Evolutionary conservation across 2,888 invertebrate species (phyloP), one percentile per base, ranked within the genome.

Genomic region (Agrotis exclamationis): DNA sequence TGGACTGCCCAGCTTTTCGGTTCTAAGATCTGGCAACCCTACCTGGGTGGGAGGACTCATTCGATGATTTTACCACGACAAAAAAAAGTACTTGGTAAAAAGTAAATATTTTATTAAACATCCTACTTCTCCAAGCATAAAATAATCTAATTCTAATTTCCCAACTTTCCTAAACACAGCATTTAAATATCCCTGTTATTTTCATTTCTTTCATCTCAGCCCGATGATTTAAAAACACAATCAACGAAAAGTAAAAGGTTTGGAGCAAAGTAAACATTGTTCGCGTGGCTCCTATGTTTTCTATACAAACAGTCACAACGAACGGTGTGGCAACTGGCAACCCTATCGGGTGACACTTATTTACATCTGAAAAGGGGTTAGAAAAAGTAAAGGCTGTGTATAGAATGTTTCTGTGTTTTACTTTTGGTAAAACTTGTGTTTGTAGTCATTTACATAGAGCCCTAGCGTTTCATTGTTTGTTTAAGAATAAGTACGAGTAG

Each of bases 161-260:
- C n/a, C 4, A 60, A 56, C 33, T 45, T 58, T 48, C 13, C 6
- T 44, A 53, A 79, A 62, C 48, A 51, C 57, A 45, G 24, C 62
- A 82, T 82, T 81, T 44, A 79, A 82, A 82, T 76, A 50, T 54
- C 28, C 45, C n/a, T 14, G 28, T 66, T 83, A 67, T 79, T 80
- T 76, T 73, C 67, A 39, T 79, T 85, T 76, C 80, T 84, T 77
- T 81, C 73, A 83, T 85, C 74, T 80, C 76, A 85, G 79, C 81
- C 79, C 87, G 88, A 92, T 91, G 86, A 86, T 89, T 89, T 89
- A 87, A 88, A 89, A 92, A 93, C 88, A 92, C 86, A 93, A 91
- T 92, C 88, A 90, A 88, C 89, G 86, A 87, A 86, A 89, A 88
- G 87, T 89, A 87, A 90, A 89, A 87, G 87, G 84, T 85, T 83